Evolutionary conservation across 2,113 vertebrate species (phyloP).

Genomic region (Erythrolamprus reginae): DNA sequence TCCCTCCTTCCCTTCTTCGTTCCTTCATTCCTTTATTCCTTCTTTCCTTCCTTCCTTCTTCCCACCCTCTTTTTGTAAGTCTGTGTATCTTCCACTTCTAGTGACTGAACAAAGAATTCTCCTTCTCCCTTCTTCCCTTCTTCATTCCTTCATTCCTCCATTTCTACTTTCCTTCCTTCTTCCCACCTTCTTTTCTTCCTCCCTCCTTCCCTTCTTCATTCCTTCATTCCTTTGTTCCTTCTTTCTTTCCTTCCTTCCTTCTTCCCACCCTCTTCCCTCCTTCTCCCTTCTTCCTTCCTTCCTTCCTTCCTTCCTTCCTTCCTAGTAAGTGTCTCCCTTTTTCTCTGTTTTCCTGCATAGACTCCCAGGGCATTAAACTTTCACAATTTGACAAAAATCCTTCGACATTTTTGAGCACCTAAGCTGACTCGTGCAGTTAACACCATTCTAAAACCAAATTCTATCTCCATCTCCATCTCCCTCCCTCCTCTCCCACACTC

Average conservation of each 20-base stretch:
- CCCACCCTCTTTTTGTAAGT: too few relatives aligned
- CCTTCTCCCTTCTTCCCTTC: too few relatives aligned
- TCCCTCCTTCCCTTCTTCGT: too few relatives aligned
- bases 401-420: not conserved
- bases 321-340: not conserved
- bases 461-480: too few relatives aligned
- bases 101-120: too few relatives aligned
- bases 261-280: fast-evolving
- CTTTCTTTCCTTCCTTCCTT: fast-evolving
- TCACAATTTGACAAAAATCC: not conserved
- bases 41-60: not conserved
- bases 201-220: too few relatives aligned
- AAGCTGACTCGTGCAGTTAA: not conserved
- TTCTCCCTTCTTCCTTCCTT: fast-evolving
- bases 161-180: too few relatives aligned
- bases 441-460: not conserved
- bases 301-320: not conserved
- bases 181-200: too few relatives aligned
- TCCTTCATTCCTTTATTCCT: not conserved
- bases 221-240: too few relatives aligned
- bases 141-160: too few relatives aligned
- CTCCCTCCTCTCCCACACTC: fast-evolving
- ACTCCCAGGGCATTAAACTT: too few relatives aligned
- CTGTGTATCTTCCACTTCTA: too few relatives aligned
- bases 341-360: not conserved